Conservation (phyloP, 2,113 vertebrate genomes). For the Ifrita kowaldi region DNA sequence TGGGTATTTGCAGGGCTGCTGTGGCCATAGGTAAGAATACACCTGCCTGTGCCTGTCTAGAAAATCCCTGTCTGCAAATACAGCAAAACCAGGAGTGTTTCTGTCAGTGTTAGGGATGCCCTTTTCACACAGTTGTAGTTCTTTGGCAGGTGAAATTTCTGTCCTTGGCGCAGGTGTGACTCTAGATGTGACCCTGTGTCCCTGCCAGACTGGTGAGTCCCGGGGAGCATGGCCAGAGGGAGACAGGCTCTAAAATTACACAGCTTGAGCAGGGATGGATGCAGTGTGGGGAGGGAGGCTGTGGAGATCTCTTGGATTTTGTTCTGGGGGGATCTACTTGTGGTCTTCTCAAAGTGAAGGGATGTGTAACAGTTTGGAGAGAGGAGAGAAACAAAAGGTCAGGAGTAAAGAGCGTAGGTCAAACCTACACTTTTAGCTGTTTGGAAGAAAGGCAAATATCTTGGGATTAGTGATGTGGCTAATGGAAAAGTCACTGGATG, state of each 20-base stretch:
- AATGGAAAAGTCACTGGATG: background rate
- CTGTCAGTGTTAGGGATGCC: background rate
- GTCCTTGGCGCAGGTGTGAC: background rate
- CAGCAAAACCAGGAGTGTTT: background rate
- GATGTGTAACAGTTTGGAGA: background rate
- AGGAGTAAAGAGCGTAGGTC: background rate
- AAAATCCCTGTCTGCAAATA: background rate
- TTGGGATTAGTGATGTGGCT: background rate
- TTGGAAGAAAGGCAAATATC: background rate
- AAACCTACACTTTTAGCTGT: background rate
- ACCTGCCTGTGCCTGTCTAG: background rate
- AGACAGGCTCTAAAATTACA: background rate
- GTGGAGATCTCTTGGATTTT: rapidly evolving
- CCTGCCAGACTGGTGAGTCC: background rate
- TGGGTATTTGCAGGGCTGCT: background rate
- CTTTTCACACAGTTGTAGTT: background rate
- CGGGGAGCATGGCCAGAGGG: background rate
- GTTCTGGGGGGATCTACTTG: background rate
- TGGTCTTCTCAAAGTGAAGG: background rate
- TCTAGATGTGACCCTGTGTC: background rate
- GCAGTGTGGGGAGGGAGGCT: background rate
- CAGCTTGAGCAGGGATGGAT: background rate
- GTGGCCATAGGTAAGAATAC: background rate
- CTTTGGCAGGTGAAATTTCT: background rate
- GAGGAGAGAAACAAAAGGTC: slow-evolving; percentile 1